Evolutionary conservation across 2,888 invertebrate species (phyloP).

Genomic region (Lasioglossum figueresi): DNA sequence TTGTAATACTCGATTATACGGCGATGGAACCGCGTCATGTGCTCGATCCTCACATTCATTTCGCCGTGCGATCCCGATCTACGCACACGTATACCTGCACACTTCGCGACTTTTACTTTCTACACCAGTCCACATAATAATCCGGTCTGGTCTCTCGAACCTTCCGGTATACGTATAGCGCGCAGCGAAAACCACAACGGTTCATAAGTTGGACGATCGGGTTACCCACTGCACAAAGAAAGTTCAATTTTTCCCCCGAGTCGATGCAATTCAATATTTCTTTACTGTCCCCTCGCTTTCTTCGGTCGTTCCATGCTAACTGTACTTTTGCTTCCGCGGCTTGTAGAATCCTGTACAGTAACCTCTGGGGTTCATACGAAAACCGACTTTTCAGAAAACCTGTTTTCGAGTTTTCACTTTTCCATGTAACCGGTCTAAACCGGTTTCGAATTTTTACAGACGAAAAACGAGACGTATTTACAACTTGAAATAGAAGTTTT

Average conservation of each 20-base stretch:
- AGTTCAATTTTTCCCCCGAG: not conserved
- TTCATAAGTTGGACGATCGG: slow-evolving; percentile 33
- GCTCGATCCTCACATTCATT: slow-evolving; percentile 77
- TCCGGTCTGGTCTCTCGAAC: slow-evolving; percentile 50
- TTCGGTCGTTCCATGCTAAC: not conserved
- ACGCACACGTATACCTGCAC: slow-evolving; percentile 37
- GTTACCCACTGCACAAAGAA: slow-evolving; percentile 10
- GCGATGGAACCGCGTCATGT: slow-evolving; percentile 66
- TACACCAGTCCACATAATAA: slow-evolving; percentile 55
- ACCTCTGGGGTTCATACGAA: no score
- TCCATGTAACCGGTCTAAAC: no score
- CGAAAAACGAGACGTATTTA: no score
- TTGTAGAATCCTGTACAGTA: no score
- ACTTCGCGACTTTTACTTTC: slow-evolving; percentile 65
- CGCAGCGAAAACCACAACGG: slow-evolving; percentile 27
- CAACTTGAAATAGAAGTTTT: no score
- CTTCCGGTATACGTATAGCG: slow-evolving; percentile 50
- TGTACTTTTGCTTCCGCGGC: not conserved
- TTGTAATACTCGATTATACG: slow-evolving; percentile 72
- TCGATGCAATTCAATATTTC: not conserved
- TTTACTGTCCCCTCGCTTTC: not conserved
- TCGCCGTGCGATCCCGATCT: slow-evolving; percentile 52
- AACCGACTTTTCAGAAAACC: no score
- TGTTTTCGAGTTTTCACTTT: no score
- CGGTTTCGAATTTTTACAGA: no score